Evolutionary conservation across 2,113 vertebrate genomes (phyloP).

Genomic region (Erythrolamprus reginae): DNA sequence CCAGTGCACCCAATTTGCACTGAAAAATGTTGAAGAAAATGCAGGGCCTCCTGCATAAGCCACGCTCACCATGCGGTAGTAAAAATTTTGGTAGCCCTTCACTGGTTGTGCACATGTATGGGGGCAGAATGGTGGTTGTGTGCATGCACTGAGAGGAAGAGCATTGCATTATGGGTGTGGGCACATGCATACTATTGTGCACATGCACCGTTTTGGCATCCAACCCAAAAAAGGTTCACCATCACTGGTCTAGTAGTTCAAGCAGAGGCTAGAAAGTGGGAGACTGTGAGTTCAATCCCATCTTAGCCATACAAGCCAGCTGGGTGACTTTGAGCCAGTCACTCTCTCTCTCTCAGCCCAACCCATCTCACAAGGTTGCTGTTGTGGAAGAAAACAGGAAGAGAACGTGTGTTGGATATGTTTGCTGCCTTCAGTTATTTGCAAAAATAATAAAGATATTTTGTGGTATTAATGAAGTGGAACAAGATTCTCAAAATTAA

Average conservation of each 20-base stretch:
- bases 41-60: no score
- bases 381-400: neutral
- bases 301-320: neutral
- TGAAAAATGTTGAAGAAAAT: no score
- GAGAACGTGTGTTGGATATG: neutral
- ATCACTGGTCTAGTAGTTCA: neutral
- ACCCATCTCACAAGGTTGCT: neutral
- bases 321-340: neutral
- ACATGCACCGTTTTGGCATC: no score
- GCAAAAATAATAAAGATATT: neutral
- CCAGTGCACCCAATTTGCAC: no score
- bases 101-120: no score
- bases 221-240: no score
- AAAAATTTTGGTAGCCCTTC: no score
- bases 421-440: neutral
- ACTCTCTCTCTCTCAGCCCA: neutral
- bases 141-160: no score
- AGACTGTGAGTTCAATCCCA: neutral
- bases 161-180: no score
- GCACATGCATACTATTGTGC: no score
- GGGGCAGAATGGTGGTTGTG: no score
- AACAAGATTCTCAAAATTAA: neutral
- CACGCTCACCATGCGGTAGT: no score
- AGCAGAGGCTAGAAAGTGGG: neutral
- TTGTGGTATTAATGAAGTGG: neutral